Percentiles rank a stretch among this genome's conserved stretches.
These are phyloP conservation scores for Acromyrmex echinatior DNA, from an alignment of 1,140 invertebrate species.

Conservation along the genomic window DNA sequence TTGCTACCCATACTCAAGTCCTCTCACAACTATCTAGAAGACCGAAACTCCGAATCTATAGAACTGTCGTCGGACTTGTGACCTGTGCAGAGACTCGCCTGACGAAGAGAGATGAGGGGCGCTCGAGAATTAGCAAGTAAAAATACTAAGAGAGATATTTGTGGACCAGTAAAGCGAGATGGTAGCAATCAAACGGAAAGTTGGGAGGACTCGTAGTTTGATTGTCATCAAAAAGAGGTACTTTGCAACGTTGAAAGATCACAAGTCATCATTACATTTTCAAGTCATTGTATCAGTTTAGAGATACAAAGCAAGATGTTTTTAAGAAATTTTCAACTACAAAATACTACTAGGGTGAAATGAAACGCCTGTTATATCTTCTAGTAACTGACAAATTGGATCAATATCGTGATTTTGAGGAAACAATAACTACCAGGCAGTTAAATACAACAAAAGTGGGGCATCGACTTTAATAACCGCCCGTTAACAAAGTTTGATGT, in stretches of 20 bases:
- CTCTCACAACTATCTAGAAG: slow-evolving; percentile 34
- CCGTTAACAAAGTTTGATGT: slow-evolving; percentile 45
- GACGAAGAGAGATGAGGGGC: slow-evolving; percentile 22
- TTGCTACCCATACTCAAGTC: slow-evolving; percentile 18
- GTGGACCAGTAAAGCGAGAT: background rate
- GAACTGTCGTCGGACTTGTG: slow-evolving; percentile 23
- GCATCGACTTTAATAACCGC: slow-evolving; percentile 41
- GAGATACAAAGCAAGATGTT: background rate
- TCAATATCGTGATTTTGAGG: slow-evolving; percentile 33
- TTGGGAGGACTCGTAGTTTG: background rate
- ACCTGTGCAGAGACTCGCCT: slow-evolving; percentile 14
- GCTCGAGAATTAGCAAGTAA: slow-evolving; percentile 29
- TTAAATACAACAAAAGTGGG: slow-evolving; percentile 35
- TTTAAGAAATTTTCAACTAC: slow-evolving; percentile 5
- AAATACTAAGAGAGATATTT: slow-evolving; percentile 20
- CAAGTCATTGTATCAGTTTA: background rate
- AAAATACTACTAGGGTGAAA: background rate
- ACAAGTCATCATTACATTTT: background rate
- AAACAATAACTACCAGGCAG: slow-evolving; percentile 20
- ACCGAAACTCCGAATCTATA: slow-evolving; percentile 43
- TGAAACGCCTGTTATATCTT: background rate
- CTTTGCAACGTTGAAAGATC: background rate
- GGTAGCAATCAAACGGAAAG: background rate
- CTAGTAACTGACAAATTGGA: slow-evolving; percentile 46
- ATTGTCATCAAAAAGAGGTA: background rate